These are phyloP conservation scores for Perognathus longimembris DNA, from an alignment of 2,113 vertebrate genomes.

Conservation along the genomic window DNA sequence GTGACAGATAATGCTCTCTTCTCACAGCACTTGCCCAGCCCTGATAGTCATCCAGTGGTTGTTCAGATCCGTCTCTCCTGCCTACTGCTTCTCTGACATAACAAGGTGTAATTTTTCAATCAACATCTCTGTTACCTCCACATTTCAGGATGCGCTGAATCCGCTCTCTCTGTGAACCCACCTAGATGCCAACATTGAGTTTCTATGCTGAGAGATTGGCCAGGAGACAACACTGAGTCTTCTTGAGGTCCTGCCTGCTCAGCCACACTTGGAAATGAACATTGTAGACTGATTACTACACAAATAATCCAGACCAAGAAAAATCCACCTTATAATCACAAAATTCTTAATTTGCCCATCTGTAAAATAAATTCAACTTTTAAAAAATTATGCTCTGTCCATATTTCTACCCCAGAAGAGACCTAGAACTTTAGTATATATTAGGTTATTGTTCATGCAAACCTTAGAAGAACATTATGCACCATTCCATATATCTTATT, in stretches of 20 bases:
- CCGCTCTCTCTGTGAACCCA: neutral
- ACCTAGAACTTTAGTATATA: neutral
- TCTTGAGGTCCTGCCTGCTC: neutral
- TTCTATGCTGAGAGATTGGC: slow-evolving; percentile 30
- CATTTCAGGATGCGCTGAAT: neutral
- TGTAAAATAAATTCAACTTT: slow-evolving; percentile 18
- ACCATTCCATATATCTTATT: too few relatives aligned
- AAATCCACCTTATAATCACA: neutral
- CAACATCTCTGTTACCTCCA: slow-evolving; percentile 58
- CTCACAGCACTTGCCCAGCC: slow-evolving; percentile 77
- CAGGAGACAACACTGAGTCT: slow-evolving; percentile 39
- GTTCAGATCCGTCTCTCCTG: slow-evolving; percentile 80
- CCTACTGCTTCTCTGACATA: slow-evolving; percentile 78
- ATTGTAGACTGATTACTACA: neutral
- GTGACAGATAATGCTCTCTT: slow-evolving; percentile 75
- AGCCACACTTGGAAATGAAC: slow-evolving; percentile 32
- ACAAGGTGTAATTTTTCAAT: slow-evolving; percentile 82
- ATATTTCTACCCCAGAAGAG: slow-evolving; percentile 27
- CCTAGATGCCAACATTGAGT: slow-evolving; percentile 20
- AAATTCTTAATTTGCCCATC: slow-evolving; percentile 8
- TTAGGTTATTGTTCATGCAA: neutral
- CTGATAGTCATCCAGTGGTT: slow-evolving; percentile 81
- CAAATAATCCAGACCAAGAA: slow-evolving; percentile 46
- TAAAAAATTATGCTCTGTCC: neutral
- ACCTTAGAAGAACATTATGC: too few relatives aligned